Conservation (phyloP, 2,888 invertebrate species). For the Melipona beecheii region DNA sequence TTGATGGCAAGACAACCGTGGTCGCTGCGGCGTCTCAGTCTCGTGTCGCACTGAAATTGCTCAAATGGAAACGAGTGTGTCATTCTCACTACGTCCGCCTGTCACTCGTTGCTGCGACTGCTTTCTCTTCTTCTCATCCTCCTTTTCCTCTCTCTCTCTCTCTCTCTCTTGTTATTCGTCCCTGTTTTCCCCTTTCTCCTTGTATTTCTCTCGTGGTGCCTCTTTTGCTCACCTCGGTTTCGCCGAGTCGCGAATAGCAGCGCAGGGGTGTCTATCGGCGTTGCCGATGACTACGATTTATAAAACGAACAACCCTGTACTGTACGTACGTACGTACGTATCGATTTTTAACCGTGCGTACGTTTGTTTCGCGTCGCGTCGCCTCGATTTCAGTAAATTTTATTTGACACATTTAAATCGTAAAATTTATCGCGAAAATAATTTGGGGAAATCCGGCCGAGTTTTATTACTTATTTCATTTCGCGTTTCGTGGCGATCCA, state of each 20-base stretch:
- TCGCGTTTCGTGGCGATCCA: no score
- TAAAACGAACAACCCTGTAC: no score
- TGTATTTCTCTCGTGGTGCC: not conserved
- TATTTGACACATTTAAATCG: no score
- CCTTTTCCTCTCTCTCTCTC: not conserved
- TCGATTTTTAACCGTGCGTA: constrained; percentile 33
- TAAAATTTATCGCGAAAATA: no score
- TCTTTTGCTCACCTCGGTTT: constrained; percentile 44
- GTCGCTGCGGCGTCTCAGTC: constrained; percentile 65
- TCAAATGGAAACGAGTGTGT: constrained; percentile 78
- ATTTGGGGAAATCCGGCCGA: no score
- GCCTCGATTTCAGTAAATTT: no score
- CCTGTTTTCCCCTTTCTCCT: not conserved
- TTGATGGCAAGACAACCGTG: constrained; percentile 74
- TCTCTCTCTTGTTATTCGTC: not conserved
- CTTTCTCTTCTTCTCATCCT: constrained; percentile 25
- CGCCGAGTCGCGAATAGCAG: constrained; percentile 22
- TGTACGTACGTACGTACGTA: constrained; percentile 16
- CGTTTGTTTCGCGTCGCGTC: not conserved
- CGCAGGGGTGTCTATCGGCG: constrained; percentile 31
- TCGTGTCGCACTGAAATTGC: constrained; percentile 74
- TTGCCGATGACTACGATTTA: constrained; percentile 44
- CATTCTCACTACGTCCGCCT: constrained; percentile 73
- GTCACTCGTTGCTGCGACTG: constrained; percentile 64
- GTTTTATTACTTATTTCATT: no score